A percentile compares a stretch with the other conserved stretches of the same genome.
Conservation (phyloP, 64 coral and sea anemone genomes). For the Anthopleura sola region DNA sequence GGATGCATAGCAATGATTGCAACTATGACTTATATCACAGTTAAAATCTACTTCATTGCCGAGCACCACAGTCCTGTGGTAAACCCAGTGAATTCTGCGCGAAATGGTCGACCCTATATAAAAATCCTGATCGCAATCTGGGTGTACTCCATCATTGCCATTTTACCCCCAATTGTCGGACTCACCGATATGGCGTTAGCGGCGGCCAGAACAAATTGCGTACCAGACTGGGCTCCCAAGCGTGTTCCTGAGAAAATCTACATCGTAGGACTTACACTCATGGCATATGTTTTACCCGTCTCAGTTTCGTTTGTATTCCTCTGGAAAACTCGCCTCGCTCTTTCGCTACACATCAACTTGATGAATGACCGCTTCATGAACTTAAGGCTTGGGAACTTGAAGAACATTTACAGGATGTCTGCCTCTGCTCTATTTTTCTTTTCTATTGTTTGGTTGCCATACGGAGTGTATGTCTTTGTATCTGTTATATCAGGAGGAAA, state of each 20-base stretch:
- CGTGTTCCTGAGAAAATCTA: background rate
- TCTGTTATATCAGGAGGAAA: background rate
- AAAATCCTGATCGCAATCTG: background rate
- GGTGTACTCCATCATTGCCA: background rate
- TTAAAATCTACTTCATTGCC: background rate
- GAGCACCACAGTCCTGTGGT: background rate
- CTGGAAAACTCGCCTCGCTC: background rate
- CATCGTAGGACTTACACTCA: background rate
- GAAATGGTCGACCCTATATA: background rate
- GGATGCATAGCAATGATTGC: background rate
- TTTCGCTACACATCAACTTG: background rate
- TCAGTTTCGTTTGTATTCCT: background rate
- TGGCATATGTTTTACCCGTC: background rate
- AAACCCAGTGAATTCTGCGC: background rate
- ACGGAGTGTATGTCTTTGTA: background rate
- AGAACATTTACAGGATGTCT: background rate
- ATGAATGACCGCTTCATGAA: background rate
- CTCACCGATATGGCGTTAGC: background rate
- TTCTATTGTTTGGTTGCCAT: background rate
- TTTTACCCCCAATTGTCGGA: background rate
- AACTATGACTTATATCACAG: background rate
- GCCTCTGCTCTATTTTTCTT: background rate
- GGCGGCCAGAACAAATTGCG: background rate
- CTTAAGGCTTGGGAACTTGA: background rate
- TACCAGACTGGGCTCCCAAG: background rate